Conservation (phyloP, 2,888 invertebrate species). For the Ametastegia equiseti region DNA sequence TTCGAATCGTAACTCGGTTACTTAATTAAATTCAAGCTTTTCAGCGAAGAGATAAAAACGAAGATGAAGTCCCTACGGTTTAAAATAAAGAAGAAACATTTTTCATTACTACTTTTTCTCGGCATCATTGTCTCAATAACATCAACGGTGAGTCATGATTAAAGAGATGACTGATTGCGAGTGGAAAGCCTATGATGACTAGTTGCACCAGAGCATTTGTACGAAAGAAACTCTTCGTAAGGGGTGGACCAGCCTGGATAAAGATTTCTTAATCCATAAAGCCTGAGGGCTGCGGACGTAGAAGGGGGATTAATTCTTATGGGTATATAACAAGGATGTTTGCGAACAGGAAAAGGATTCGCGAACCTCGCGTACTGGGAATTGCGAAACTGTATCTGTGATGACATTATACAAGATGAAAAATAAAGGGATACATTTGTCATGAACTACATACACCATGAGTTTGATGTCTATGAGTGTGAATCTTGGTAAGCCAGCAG, state of each 20-base stretch:
- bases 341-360: not conserved
- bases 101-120: not conserved
- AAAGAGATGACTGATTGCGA: not conserved
- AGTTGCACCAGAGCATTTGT: not conserved
- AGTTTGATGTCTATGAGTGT: not conserved
- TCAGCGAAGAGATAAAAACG: too few species aligned
- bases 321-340: not conserved
- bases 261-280: not conserved
- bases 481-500: not conserved
- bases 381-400: not conserved
- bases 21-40: not conserved
- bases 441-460: not conserved
- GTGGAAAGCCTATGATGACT: not conserved
- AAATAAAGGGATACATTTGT: not conserved
- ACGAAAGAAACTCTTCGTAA: not conserved
- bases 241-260: not conserved
- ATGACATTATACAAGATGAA: not conserved
- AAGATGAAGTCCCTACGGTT: not conserved
- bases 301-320: not conserved
- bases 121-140: not conserved
- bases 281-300: not conserved
- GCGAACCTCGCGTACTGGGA: not conserved
- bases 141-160: not conserved
- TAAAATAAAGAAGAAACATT: not conserved
- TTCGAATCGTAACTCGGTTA: not conserved